Evolutionary conservation across 2,888 invertebrate species (phyloP).

Genomic region (Eumacrocentrus americanus): DNA sequence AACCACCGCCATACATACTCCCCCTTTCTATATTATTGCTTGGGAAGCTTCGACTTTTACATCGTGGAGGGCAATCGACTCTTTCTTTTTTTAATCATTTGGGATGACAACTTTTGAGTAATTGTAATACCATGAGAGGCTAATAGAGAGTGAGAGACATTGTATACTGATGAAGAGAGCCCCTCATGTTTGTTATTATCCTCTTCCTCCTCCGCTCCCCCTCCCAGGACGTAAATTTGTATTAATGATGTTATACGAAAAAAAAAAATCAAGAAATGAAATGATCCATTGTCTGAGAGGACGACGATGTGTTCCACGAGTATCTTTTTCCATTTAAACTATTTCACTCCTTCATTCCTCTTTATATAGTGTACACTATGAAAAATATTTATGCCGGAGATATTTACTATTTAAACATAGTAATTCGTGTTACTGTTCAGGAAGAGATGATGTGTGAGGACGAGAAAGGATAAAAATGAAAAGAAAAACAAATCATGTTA

Average conservation of each 20-base stretch:
- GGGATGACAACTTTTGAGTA: not conserved
- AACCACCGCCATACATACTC: not conserved
- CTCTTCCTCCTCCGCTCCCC: slow-evolving; percentile 17
- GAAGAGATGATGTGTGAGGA: slow-evolving; percentile 32
- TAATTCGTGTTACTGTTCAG: slow-evolving; percentile 43
- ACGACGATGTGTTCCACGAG: not conserved
- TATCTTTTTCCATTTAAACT: slow-evolving; percentile 23
- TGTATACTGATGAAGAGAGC: slow-evolving; percentile 12
- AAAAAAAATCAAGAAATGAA: slow-evolving; percentile 16
- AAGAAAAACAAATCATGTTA: slow-evolving; percentile 33
- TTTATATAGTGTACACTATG: slow-evolving; percentile 39
- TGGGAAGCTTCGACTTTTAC: slow-evolving; percentile 8
- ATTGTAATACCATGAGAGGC: slow-evolving; percentile 3
- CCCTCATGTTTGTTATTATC: slow-evolving; percentile 26
- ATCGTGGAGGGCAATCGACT: not conserved
- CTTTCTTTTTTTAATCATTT: not conserved
- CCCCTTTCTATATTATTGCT: not conserved
- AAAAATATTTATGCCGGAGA: slow-evolving; percentile 41
- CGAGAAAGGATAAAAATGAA: slow-evolving; percentile 28
- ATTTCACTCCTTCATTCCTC: slow-evolving; percentile 28
- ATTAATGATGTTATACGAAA: not conserved
- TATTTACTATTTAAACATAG: slow-evolving; percentile 42
- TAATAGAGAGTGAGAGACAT: not conserved
- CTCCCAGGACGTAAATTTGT: slow-evolving; percentile 14
- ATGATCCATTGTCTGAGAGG: not conserved